A percentile compares a stretch with the other conserved stretches of the same genome.
Conservation (phyloP, 1,140 invertebrate genomes). For the Teleogryllus occipitalis region DNA sequence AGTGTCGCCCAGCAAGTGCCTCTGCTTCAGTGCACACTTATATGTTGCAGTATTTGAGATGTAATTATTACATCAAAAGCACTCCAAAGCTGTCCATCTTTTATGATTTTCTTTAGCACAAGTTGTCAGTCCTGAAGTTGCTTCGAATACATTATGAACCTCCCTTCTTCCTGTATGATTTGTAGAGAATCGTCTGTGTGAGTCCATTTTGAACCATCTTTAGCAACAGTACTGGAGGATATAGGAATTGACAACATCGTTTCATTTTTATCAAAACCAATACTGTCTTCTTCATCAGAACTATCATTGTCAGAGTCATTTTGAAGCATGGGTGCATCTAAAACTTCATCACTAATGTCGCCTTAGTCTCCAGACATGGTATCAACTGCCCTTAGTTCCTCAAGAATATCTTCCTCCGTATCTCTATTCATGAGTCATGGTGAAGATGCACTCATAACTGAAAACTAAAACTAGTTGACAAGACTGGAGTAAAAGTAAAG, state of each 20-base stretch:
- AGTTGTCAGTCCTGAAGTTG: not conserved
- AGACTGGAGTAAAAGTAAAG: not conserved
- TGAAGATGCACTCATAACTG: not conserved
- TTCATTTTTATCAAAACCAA: not conserved
- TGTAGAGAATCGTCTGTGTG: not conserved
- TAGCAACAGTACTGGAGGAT: not conserved
- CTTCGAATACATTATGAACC: not conserved
- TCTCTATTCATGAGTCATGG: not conserved
- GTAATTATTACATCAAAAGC: conserved; percentile 23
- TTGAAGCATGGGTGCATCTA: not conserved
- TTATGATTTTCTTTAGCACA: not conserved
- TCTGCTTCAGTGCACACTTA: conserved; percentile 26
- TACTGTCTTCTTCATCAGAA: not conserved
- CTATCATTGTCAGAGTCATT: not conserved
- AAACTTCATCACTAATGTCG: not conserved
- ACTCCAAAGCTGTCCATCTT: not conserved
- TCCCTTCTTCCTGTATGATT: not conserved
- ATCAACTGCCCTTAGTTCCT: not conserved
- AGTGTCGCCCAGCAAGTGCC: conserved; percentile 22
- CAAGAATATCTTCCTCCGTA: not conserved
- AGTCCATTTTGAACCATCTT: not conserved
- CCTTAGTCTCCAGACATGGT: not conserved
- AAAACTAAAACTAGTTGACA: not conserved
- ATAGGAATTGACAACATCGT: not conserved
- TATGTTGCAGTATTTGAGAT: conserved; percentile 25